phyloP scores from a whole-genome alignment of 2,888 invertebrate genomes.

The Schizaphis graminum region DNA sequence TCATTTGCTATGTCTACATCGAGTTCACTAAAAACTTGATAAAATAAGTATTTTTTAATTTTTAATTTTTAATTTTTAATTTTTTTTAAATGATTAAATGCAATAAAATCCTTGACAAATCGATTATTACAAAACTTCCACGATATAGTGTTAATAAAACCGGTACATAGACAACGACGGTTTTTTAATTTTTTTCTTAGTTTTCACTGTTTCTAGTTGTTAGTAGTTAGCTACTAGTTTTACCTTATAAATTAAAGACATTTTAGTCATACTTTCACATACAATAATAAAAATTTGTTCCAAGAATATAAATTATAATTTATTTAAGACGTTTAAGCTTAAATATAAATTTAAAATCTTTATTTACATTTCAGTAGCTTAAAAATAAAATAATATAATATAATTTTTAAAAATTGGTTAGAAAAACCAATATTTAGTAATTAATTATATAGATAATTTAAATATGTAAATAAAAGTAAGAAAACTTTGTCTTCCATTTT shows the following conservation, averaged over 20 bases:
- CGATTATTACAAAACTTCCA: background rate
- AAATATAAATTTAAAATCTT: background rate
- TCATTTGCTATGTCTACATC: background rate
- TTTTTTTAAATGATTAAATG: background rate
- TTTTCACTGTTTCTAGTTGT: slow-evolving; percentile 1
- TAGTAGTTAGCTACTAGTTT: background rate
- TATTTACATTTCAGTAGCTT: background rate
- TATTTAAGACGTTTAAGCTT: background rate
- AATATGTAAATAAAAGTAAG: background rate
- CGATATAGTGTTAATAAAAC: background rate
- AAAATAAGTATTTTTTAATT: background rate
- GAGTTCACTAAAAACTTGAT: background rate
- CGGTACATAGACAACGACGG: background rate
- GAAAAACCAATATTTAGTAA: background rate
- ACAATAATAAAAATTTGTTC: background rate
- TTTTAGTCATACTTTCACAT: slow-evolving; percentile 2
- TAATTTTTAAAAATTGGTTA: background rate
- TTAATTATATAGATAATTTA: background rate
- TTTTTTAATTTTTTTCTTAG: background rate
- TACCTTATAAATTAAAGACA: background rate
- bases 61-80: background rate
- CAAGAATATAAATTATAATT: background rate
- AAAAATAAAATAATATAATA: background rate
- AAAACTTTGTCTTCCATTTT: background rate
- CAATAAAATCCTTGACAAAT: background rate